Percentiles rank a stretch among this genome's conserved stretches.
Evolutionary conservation across 53 echinoderm and acorn worm genomes (phyloP).

Genomic region (Antedon mediterranea): DNA sequence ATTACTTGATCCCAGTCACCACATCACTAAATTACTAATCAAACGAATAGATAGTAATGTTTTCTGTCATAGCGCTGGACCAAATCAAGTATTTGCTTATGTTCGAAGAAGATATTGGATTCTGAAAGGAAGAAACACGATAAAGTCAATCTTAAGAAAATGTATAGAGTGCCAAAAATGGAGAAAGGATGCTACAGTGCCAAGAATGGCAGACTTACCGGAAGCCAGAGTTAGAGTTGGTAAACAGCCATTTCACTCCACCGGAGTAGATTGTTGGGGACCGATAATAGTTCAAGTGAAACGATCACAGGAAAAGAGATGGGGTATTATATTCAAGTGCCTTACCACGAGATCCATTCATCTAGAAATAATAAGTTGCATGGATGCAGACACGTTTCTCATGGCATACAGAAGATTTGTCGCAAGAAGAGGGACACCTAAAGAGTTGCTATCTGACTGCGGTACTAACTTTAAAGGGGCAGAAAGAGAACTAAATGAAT

Average conservation of each 20-base stretch:
- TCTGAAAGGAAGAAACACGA: background rate
- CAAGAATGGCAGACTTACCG: constrained; percentile 29
- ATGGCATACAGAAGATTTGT: constrained; percentile 26
- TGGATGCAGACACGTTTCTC: constrained; percentile 20
- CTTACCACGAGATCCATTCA: constrained; percentile 25
- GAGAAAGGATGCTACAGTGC: constrained; percentile 18
- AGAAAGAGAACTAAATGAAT: constrained; percentile 10
- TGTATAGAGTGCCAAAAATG: constrained; percentile 17
- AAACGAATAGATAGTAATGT: no score
- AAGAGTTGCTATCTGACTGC: constrained; percentile 15
- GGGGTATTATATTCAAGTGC: constrained; percentile 24
- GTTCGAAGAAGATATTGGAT: constrained; percentile 10
- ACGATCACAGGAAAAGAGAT: constrained; percentile 18
- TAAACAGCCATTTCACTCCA: constrained; percentile 26
- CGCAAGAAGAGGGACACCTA: constrained; percentile 11
- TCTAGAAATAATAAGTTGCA: constrained; percentile 7
- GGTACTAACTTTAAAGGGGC: constrained; percentile 37
- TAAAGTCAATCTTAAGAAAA: constrained; percentile 2
- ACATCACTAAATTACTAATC: constrained; percentile 1
- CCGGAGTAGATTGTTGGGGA: constrained; percentile 34
- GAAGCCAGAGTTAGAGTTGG: constrained; percentile 22
- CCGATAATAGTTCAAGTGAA: constrained; percentile 23
- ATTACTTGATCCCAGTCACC: constrained; percentile 8
- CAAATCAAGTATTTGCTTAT: constrained; percentile 14
- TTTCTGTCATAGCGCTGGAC: constrained; percentile 9